Evolutionary conservation across 2,113 vertebrate genomes (phyloP), one percentile per base, ranked within the genome.

Genomic region (Lipotes vexillifer): DNA sequence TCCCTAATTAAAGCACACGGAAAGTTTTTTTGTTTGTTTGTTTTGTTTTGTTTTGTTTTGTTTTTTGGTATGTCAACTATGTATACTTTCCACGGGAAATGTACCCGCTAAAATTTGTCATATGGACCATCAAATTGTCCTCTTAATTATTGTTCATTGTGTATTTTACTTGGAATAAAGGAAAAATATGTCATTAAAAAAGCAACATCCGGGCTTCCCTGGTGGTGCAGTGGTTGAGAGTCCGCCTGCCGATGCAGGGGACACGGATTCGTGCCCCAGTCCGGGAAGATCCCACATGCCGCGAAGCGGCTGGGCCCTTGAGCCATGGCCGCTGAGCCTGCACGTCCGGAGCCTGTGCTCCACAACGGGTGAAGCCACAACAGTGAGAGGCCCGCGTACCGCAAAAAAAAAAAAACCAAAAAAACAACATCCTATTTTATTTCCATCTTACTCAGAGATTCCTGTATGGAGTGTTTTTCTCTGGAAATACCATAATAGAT

Each of bases 1-100:
- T 95, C 69, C 71, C 75, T 97, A 95, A 97, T 97, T 95, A 96
- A 98, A 97, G 77, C 55, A 91, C 88, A 41, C 46, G 31, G 75
- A 94, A 36, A 74, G n/a, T 90, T 86, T 93, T 93, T 69, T 93
- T 91, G 93, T 59, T 66, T 78, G 46, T 49, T 13, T 49, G 11
- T 6, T 46, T 46, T 46, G 8, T 46, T 7, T 44, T n/a, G n/a
- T n/a, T n/a, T n/a, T n/a, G n/a, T n/a, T 9, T 44, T 44, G 4
- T 44, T 44, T 44, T 10, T 46, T 46, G 44, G 13, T 75, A 36
- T 96, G 96, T 93, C 65, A n/a, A 38, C 78, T 38, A 41, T 25
- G 31, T 86, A 31, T 63, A 91, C 20, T 87, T 91, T 93, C 61
- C n/a, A 38, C 13, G 57, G 82, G 59, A 96, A 93, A 94, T 59